Evolutionary conservation across 2,888 invertebrate genomes (phyloP), one percentile per base, ranked within the genome.

Genomic region (Lepas anatifera): DNA sequence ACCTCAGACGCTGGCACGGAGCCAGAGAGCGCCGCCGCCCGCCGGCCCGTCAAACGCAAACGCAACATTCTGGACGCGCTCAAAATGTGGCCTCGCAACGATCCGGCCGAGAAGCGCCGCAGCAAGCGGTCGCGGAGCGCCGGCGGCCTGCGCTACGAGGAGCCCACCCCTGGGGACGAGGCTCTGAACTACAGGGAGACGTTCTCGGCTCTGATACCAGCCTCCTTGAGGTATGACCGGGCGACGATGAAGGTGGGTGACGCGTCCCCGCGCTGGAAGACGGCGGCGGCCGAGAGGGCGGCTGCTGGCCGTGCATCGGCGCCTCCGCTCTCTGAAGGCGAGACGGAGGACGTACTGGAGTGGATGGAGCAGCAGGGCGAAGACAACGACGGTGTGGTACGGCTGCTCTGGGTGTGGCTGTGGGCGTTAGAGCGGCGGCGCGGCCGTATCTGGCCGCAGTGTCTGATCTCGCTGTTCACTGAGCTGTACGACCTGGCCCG

Each of bases 1-100:
- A 29, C 52, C 29, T 52, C 52, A 7, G 63, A 63, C 63, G 37
- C 63, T 3, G 37, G 18, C 37, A 10, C 39, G 25, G 64, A 64
- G 64, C 10, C 64, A 2, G 39, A 64, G 16, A 16, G 27, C 27
- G 18, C 58, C 18, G n/a, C 37, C 13, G 6, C 25, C 37, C 6
- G n/a, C 39, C 37, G 37, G 11, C 3, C 37, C 22, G 39, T n/a
- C 25, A 64, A 64, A 25, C 37, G 39, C 13, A 64, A 64, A 13
- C 64, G 64, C 64, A 16, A 10, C 25, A 39, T 64, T 3, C 64
- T 64, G 16, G 64, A 64, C 16, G n/a, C 39, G 7, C 39, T 64
- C 2, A 64, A 64, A 39, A 64, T 64, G 64, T 64, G 64, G 64
- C 64, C 64, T 22, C 64, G 64, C 39, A 64, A 64, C 25, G 64